Conservation (phyloP, 1,140 invertebrate genomes). For the Aphidius ervi region DNA sequence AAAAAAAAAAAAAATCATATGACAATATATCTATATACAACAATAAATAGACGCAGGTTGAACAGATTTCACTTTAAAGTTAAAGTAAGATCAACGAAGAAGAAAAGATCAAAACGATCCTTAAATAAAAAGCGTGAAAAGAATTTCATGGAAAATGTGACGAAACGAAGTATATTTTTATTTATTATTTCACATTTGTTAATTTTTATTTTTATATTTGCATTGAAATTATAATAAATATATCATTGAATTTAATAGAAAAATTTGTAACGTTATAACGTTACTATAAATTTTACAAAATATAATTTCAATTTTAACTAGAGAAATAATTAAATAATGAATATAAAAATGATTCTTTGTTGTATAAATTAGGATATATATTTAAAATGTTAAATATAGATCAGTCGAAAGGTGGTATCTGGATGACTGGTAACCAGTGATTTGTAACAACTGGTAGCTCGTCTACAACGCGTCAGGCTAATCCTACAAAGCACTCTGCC, state of each 20-base stretch:
- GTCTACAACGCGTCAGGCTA: background rate
- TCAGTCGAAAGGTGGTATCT: constrained; percentile 24
- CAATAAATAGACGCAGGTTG: too few species aligned
- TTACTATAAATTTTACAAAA: too few species aligned
- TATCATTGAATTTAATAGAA: background rate
- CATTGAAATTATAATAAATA: background rate
- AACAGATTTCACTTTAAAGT: too few species aligned
- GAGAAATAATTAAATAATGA: too few species aligned
- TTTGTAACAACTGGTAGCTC: constrained; percentile 25
- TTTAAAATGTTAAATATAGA: background rate
- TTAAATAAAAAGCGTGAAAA: constrained; percentile 43
- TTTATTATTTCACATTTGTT: constrained; percentile 30
- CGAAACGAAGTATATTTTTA: constrained; percentile 34
- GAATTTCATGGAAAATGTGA: constrained; percentile 47
- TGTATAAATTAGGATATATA: too few species aligned
- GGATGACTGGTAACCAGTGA: constrained; percentile 29
- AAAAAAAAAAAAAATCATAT: too few species aligned
- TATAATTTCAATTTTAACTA: too few species aligned
- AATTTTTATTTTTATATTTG: constrained; percentile 10
- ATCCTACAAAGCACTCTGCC: constrained; percentile 28
- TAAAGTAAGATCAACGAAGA: background rate
- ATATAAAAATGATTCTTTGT: too few species aligned
- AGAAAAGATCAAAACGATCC: constrained; percentile 10
- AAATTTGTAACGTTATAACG: too few species aligned
- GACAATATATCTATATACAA: too few species aligned